A percentile compares a stretch with the other conserved stretches of the same genome.
phyloP scores from a whole-genome alignment of 2,113 vertebrate genomes.

The Pitta sordida region DNA sequence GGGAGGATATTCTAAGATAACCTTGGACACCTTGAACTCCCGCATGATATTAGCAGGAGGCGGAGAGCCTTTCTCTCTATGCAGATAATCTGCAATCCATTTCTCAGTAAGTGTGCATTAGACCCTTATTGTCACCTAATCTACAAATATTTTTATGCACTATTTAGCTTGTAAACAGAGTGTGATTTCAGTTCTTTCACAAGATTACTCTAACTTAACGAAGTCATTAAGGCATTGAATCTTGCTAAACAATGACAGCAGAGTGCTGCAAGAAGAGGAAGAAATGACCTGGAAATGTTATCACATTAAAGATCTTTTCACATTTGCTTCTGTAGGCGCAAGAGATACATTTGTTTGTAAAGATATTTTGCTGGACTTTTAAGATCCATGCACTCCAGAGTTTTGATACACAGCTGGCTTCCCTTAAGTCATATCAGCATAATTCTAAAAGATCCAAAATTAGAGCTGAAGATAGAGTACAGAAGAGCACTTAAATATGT shows the following conservation, averaged over 20 bases:
- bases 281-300: not conserved
- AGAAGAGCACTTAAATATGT: not conserved
- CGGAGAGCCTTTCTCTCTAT: not conserved
- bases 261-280: not conserved
- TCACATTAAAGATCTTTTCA: fast-evolving
- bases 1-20: not conserved
- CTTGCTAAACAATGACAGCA: not conserved
- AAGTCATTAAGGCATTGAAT: not conserved
- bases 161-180: not conserved
- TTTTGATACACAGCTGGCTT: not conserved
- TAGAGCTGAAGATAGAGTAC: not conserved
- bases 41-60: not conserved
- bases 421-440: not conserved
- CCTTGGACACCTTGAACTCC: not conserved
- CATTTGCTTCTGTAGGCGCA: not conserved
- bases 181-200: not conserved
- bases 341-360: not conserved
- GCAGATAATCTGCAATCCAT: not conserved
- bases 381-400: not conserved
- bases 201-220: not conserved
- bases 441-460: not conserved
- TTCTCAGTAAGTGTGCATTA: not conserved
- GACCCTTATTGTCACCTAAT: not conserved
- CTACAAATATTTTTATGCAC: not conserved
- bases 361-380: not conserved